A percentile compares a stretch with the other conserved stretches of the same genome.
phyloP scores from a whole-genome alignment of 1,140 invertebrate genomes.

The Bombus turneri region DNA sequence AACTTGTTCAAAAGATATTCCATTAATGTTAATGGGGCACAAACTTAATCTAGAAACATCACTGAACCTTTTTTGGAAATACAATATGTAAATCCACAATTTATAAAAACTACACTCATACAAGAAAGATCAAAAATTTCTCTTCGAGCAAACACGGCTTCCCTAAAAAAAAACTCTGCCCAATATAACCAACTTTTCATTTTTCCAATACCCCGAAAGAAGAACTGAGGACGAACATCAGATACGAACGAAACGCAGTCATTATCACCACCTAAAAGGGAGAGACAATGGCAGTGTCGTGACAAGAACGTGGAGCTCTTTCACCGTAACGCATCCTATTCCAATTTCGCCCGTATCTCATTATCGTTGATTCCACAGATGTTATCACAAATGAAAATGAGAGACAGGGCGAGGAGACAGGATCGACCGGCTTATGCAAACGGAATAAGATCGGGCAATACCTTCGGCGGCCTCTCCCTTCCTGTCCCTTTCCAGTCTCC shows the following conservation, averaged over 20 bases:
- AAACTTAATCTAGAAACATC: no score
- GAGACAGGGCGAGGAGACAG: not conserved
- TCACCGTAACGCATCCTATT: conserved; percentile 50
- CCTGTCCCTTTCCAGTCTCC: conserved; percentile 10
- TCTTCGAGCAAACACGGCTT: no score
- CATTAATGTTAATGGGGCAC: no score
- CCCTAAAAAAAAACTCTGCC: fast-evolving
- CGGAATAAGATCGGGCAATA: conserved; percentile 47
- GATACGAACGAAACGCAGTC: not conserved
- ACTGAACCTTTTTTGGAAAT: no score
- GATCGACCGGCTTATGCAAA: conserved; percentile 58
- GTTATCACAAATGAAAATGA: conserved; percentile 40
- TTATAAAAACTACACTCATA: no score
- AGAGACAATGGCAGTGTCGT: conserved; percentile 8
- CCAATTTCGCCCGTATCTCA: conserved; percentile 57
- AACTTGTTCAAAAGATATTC: no score
- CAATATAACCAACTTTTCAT: no score
- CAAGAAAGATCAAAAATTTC: no score
- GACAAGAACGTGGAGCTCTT: conserved; percentile 15
- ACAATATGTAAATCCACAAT: no score
- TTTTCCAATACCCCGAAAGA: no score
- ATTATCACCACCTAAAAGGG: not conserved
- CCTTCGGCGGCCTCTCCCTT: conserved; percentile 23
- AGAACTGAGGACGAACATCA: not conserved
- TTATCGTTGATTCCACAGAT: conserved; percentile 57